These are phyloP conservation scores for Drosophila flavopinicola DNA, from an alignment of 2,888 invertebrate genomes.

Conservation along the genomic window DNA sequence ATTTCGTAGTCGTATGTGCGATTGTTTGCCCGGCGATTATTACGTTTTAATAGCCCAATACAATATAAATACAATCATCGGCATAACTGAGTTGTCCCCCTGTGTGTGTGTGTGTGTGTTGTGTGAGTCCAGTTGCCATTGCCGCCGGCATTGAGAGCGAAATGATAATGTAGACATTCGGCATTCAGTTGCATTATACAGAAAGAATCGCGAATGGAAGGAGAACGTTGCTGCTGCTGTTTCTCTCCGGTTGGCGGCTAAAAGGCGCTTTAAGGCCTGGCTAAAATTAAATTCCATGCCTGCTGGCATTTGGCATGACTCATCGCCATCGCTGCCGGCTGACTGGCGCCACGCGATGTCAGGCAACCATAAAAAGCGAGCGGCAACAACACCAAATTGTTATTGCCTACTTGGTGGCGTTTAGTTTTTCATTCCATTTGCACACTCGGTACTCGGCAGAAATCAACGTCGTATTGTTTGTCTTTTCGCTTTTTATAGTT, in stretches of 20 bases:
- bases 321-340: conserved; percentile 68
- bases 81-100: conserved; percentile 18
- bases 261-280: conserved; percentile 30
- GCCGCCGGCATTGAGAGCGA: background rate
- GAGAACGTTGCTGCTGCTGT: background rate
- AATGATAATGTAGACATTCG: conserved; percentile 47
- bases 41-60: conserved; percentile 68
- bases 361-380: conserved; percentile 49
- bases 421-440: conserved; percentile 45
- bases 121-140: conserved; percentile 10
- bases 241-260: too few species aligned
- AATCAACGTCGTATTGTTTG: conserved; percentile 66
- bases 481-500: conserved; percentile 48
- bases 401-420: conserved; percentile 69
- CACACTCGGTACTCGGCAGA: conserved; percentile 28
- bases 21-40: conserved; percentile 63
- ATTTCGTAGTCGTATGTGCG: conserved; percentile 50
- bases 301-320: conserved; percentile 54
- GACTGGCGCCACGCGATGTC: conserved; percentile 67
- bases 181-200: conserved; percentile 47
- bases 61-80: conserved; percentile 58
- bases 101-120: background rate
- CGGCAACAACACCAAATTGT: conserved; percentile 52
- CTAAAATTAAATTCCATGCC: conserved; percentile 60
- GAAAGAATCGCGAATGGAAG: background rate